A percentile compares a stretch with the other conserved stretches of the same genome.
Evolutionary conservation across 1,140 invertebrate genomes (phyloP).

Genomic region (Mactra quadrangularis): DNA sequence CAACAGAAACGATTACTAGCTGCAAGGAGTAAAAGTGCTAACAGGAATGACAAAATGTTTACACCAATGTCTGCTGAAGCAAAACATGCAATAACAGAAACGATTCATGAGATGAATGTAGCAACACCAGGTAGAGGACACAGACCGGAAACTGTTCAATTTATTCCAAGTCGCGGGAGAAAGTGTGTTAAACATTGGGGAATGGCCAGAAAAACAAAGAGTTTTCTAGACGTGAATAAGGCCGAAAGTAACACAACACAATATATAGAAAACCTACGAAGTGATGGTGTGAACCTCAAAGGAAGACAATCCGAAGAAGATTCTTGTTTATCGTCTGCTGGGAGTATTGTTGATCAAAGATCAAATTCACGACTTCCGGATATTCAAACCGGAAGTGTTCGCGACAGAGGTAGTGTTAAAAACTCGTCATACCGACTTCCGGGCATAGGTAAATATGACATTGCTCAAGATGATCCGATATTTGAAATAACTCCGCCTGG

Average conservation of each 20-base stretch:
- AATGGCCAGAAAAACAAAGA: constrained; percentile 5
- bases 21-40: constrained; percentile 46
- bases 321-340: constrained; percentile 37
- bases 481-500: constrained; percentile 62
- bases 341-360: neutral
- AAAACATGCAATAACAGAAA: constrained; percentile 60
- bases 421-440: constrained; percentile 41
- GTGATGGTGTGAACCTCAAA: constrained; percentile 24
- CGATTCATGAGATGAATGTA: constrained; percentile 58
- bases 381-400: constrained; percentile 30
- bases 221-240: neutral
- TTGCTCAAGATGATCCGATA: constrained; percentile 21
- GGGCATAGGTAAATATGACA: constrained; percentile 54
- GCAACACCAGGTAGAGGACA: neutral
- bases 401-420: neutral
- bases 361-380: constrained; percentile 38
- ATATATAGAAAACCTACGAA: neutral
- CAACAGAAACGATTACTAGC: constrained; percentile 25
- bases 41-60: constrained; percentile 49
- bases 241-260: neutral
- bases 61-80: constrained; percentile 61
- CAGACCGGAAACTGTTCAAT: neutral
- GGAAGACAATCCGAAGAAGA: constrained; percentile 11
- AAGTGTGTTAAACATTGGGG: constrained; percentile 40
- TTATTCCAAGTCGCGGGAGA: constrained; percentile 33